Conservation (phyloP, 2,797 vertebrate species). For the Nyctalus aviator region DNA sequence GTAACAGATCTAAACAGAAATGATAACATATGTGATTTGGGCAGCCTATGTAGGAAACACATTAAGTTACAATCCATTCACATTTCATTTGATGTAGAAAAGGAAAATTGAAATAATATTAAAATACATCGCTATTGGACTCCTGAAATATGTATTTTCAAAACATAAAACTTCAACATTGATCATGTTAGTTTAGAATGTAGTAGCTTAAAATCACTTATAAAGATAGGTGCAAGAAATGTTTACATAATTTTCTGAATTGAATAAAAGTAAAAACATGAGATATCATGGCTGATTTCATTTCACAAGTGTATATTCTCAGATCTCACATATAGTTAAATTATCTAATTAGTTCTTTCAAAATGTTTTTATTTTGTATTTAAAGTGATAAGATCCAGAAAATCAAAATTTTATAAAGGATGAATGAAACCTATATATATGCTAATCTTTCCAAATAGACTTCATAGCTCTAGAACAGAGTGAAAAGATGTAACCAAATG, state of each 20-base stretch:
- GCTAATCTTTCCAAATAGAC: conserved; percentile 60
- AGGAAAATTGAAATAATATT: neutral
- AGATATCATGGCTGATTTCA: conserved; percentile 10
- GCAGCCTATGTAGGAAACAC: neutral
- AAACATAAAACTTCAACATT: conserved; percentile 11
- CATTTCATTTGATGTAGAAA: neutral
- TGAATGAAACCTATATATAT: conserved; percentile 57
- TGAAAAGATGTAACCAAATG: conserved; percentile 72
- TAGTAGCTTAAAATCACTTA: neutral
- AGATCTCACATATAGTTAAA: conserved; percentile 7
- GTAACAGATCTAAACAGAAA: conserved; percentile 19
- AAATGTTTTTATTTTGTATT: conserved; percentile 43
- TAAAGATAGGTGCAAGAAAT: neutral
- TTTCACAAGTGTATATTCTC: conserved; percentile 24
- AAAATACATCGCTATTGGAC: neutral
- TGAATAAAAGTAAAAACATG: neutral
- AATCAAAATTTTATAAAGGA: conserved; percentile 59
- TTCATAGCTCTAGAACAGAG: conserved; percentile 56
- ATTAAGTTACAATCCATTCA: neutral
- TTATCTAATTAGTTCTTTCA: conserved; percentile 38
- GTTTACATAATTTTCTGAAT: conserved; percentile 2
- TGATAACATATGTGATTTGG: neutral
- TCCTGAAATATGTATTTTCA: conserved; percentile 2
- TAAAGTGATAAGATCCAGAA: conserved; percentile 3
- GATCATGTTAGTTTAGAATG: conserved; percentile 24